phyloP scores from a whole-genome alignment of 2,888 invertebrate species.

The Entomobrya proxima region DNA sequence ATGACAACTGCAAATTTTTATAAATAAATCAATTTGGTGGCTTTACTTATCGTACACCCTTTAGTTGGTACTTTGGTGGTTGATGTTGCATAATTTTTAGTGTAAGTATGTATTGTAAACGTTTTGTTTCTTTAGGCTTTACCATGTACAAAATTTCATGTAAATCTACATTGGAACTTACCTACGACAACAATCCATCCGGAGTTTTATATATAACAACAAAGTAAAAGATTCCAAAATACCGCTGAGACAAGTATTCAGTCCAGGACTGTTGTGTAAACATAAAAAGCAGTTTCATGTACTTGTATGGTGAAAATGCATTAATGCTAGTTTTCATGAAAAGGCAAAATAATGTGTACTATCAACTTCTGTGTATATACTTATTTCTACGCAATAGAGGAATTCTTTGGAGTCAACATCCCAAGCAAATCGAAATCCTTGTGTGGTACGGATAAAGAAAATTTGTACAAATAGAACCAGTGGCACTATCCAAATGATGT shows the following conservation, averaged over 20 bases:
- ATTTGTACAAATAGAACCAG: conserved; percentile 84
- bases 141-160: too few species aligned
- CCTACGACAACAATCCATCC: conserved; percentile 79
- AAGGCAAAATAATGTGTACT: too few species aligned
- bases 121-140: conserved; percentile 53
- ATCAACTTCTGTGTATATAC: conserved; percentile 77
- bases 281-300: background rate
- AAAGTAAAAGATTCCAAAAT: conserved; percentile 85
- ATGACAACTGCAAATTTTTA: too few species aligned
- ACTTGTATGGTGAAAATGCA: too few species aligned
- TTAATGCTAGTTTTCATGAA: too few species aligned
- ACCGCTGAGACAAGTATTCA: conserved; percentile 77
- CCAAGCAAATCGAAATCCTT: conserved; percentile 71
- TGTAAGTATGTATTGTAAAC: background rate
- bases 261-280: conserved; percentile 72
- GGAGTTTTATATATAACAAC: conserved; percentile 85
- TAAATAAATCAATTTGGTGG: too few species aligned
- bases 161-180: too few species aligned
- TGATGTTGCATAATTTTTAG: too few species aligned
- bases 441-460: conserved; percentile 79
- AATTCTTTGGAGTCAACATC: conserved; percentile 58
- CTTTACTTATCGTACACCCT: too few species aligned
- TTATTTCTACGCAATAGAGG: conserved; percentile 82
- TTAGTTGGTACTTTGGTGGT: too few species aligned
- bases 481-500: conserved; percentile 83